These are phyloP conservation scores for Bombus cullumanus DNA, from an alignment of 1,140 invertebrate species.

Conservation along the genomic window DNA sequence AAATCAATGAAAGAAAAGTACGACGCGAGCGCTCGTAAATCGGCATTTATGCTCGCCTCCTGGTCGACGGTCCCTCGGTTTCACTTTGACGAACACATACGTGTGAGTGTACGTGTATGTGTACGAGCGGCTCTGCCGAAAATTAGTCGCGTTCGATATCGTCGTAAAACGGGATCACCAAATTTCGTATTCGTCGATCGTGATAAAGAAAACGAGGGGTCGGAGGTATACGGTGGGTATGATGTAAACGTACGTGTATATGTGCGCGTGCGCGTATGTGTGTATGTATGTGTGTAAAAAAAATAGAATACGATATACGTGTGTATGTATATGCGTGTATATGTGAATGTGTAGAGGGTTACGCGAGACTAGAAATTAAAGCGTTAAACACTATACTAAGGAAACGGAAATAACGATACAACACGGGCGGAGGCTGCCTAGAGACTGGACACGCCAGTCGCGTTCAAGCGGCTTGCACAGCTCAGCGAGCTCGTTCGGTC, in stretches of 20 bases:
- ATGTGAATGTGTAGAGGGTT: constrained; percentile 41
- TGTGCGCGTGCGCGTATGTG: background rate
- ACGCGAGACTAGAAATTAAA: constrained; percentile 73
- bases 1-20: constrained; percentile 75
- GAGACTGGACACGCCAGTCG: constrained; percentile 71
- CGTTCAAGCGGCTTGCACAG: constrained; percentile 38
- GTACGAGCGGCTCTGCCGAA: too few species aligned
- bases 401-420: constrained; percentile 80
- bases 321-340: background rate
- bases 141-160: constrained; percentile 9
- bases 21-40: constrained; percentile 65
- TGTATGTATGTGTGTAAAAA: background rate
- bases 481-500: constrained; percentile 18
- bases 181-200: constrained; percentile 17
- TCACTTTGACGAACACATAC: constrained; percentile 41
- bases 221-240: background rate
- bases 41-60: constrained; percentile 69
- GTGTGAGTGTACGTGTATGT: background rate
- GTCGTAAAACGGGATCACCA: constrained; percentile 8
- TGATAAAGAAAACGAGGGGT: constrained; percentile 2
- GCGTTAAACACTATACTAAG: constrained; percentile 80
- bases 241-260: background rate
- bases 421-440: constrained; percentile 79
- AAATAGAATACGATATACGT: background rate
- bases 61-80: constrained; percentile 48